Evolutionary conservation across 2,888 invertebrate species (phyloP).

Genomic region (Eucriotettix oculatus): DNA sequence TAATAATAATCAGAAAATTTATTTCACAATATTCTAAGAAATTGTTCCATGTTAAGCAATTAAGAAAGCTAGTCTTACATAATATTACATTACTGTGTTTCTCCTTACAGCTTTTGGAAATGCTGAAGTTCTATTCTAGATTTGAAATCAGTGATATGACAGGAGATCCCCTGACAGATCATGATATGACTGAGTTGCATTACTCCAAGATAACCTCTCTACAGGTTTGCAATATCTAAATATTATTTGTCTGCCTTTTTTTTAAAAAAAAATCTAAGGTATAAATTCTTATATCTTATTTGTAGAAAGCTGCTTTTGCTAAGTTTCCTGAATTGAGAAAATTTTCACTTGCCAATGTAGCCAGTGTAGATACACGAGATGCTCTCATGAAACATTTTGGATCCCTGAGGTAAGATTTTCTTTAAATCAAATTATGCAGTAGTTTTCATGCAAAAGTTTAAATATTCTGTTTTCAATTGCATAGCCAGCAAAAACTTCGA

Average conservation of each 20-base stretch:
- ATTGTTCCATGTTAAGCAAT: too few relatives aligned
- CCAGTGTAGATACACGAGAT: slow-evolving; percentile 82
- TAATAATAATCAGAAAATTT: too few relatives aligned
- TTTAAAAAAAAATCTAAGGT: slow-evolving; percentile 3
- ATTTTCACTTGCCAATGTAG: slow-evolving; percentile 87
- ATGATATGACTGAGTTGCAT: slow-evolving; percentile 85
- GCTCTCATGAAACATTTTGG: slow-evolving; percentile 72
- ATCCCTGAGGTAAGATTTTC: slow-evolving; percentile 37
- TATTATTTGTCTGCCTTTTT: not conserved
- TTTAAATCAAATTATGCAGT: not conserved
- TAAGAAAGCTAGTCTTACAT: not conserved
- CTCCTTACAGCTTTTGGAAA: slow-evolving; percentile 65
- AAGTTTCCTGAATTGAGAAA: slow-evolving; percentile 72
- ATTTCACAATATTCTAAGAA: too few relatives aligned
- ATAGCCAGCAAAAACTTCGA: slow-evolving; percentile 58
- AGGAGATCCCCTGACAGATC: slow-evolving; percentile 84
- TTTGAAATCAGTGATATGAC: slow-evolving; percentile 97
- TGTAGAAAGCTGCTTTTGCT: slow-evolving; percentile 80
- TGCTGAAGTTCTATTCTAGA: slow-evolving; percentile 88
- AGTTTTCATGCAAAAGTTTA: too few relatives aligned
- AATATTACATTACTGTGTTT: slow-evolving; percentile 4
- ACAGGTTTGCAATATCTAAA: slow-evolving; percentile 38
- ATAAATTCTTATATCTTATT: slow-evolving; percentile 11
- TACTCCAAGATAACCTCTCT: slow-evolving; percentile 83
- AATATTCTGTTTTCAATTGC: slow-evolving; percentile 13